A percentile compares a stretch with the other conserved stretches of the same genome.
These are phyloP conservation scores for Erpetoichthys calabaricus DNA, from an alignment of 2,797 vertebrate genomes.

Conservation along the genomic window DNA sequence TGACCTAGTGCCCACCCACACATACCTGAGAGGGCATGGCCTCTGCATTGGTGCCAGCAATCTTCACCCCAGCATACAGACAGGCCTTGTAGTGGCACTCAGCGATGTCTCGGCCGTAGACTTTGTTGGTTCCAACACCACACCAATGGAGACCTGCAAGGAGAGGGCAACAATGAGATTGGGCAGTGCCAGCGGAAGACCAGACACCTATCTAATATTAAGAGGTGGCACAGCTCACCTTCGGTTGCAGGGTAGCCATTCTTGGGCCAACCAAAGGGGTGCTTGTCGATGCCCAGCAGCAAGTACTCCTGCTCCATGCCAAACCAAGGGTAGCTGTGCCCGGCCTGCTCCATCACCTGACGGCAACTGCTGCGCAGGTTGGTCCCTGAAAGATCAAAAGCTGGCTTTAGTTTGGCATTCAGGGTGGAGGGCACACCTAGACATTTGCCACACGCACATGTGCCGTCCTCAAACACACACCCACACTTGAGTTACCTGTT, in stretches of 20 bases:
- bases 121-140: conserved; percentile 45
- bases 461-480: too few species aligned
- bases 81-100: conserved; percentile 42
- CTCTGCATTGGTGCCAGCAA: conserved; percentile 40
- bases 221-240: conserved; percentile 21
- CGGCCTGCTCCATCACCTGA: conserved; percentile 36
- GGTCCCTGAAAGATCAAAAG: conserved; percentile 28
- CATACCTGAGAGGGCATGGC: conserved; percentile 49
- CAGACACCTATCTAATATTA: not conserved
- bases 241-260: conserved; percentile 43
- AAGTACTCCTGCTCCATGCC: conserved; percentile 51
- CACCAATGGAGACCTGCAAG: conserved; percentile 45
- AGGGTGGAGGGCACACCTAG: too few species aligned
- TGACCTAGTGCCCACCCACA: not conserved
- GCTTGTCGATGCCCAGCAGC: conserved; percentile 33
- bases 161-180: not conserved
- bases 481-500: conserved; percentile 23
- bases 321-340: conserved; percentile 37
- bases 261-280: conserved; percentile 42
- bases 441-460: too few species aligned
- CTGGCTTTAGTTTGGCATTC: not conserved
- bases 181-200: not conserved
- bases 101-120: conserved; percentile 39
- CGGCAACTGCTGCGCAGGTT: conserved; percentile 37
- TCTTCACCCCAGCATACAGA: conserved; percentile 29